Evolutionary conservation across 1,140 invertebrate genomes (phyloP).

Genomic region (Drosophila auraria): DNA sequence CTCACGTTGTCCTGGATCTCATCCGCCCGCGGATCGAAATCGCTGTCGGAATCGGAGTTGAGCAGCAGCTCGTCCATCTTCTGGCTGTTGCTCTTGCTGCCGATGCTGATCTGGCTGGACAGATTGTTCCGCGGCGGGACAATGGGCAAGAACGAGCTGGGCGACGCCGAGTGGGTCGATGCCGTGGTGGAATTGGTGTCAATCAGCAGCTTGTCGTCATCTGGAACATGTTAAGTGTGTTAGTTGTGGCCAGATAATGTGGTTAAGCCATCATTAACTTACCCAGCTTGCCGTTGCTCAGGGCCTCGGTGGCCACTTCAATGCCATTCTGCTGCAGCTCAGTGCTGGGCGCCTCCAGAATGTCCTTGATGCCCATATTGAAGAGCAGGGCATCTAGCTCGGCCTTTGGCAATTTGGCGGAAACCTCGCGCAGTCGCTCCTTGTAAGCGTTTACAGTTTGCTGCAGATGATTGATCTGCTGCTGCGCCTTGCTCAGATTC

Average conservation of each 20-base stretch:
- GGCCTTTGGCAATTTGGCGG: conserved; percentile 79
- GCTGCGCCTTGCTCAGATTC: conserved; percentile 86
- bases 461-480: conserved; percentile 86
- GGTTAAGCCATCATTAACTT: neutral
- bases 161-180: conserved; percentile 66
- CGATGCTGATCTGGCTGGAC: conserved; percentile 86
- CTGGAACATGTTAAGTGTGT: conserved; percentile 50
- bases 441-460: conserved; percentile 86
- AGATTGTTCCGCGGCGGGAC: conserved; percentile 89
- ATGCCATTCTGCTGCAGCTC: conserved; percentile 51
- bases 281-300: conserved; percentile 78
- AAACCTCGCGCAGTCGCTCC: conserved; percentile 85
- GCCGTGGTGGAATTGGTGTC: conserved; percentile 79
- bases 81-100: conserved; percentile 88
- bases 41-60: conserved; percentile 91
- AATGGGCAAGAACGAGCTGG: conserved; percentile 86
- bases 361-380: conserved; percentile 80
- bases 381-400: conserved; percentile 80
- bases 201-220: conserved; percentile 83
- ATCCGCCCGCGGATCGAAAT: conserved; percentile 91
- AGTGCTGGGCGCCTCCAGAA: conserved; percentile 66
- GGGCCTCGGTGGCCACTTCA: conserved; percentile 40
- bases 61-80: conserved; percentile 93
- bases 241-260: neutral
- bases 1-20: conserved; percentile 86